phyloP scores from a whole-genome alignment of 2,888 invertebrate species.

The Griposia aprilina region DNA sequence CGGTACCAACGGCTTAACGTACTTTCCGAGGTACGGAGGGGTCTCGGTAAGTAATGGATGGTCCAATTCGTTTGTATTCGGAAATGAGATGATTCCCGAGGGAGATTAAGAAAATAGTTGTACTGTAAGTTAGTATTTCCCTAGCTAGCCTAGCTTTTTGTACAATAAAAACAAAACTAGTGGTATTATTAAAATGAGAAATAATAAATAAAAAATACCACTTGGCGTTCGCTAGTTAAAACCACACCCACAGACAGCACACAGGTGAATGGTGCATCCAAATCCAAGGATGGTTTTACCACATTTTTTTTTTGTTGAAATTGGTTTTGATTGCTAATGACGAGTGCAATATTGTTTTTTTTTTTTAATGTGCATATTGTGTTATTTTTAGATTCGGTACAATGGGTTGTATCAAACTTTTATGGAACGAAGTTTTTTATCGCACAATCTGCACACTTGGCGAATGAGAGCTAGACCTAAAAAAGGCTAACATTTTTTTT shows the following conservation, averaged over 20 bases:
- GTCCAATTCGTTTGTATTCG: no score
- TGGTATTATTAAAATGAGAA: background rate
- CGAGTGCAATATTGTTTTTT: background rate
- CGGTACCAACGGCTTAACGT: no score
- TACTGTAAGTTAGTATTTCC: no score
- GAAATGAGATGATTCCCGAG: no score
- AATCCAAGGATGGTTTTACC: no score
- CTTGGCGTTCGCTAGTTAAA: background rate
- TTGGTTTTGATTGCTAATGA: background rate
- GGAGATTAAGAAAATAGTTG: no score
- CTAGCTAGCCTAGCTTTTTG: no score
- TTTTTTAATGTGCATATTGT: background rate
- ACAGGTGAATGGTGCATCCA: background rate
- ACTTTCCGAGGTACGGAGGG: no score
- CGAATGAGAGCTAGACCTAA: no score
- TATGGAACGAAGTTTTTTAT: no score
- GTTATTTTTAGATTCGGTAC: background rate
- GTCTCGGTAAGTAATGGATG: no score
- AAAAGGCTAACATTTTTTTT: background rate
- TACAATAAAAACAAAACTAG: background rate
- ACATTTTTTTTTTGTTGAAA: background rate
- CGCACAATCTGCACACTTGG: no score
- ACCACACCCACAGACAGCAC: background rate
- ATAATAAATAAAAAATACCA: conserved; percentile 18
- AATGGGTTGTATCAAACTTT: background rate